Percentiles rank a stretch among this genome's conserved stretches.
Evolutionary conservation across 2,888 invertebrate genomes (phyloP).

Genomic region (Spilarctia lutea): DNA sequence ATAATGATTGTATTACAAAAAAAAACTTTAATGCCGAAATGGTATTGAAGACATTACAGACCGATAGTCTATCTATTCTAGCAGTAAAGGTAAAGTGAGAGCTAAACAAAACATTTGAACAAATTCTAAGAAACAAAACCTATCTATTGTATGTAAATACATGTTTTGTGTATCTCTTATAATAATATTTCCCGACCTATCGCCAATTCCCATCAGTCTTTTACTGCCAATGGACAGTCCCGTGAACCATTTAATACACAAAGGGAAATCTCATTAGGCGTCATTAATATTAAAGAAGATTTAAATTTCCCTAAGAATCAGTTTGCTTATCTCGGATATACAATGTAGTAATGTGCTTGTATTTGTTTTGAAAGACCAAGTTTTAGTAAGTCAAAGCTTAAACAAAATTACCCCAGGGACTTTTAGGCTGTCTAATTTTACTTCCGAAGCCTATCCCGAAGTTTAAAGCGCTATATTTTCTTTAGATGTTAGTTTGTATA

Average conservation of each 20-base stretch:
- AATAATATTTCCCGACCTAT: not conserved
- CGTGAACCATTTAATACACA: not conserved
- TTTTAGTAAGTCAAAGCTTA: conserved; percentile 41
- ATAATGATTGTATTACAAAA: too few species aligned
- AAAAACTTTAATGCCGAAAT: too few species aligned
- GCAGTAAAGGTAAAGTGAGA: not conserved
- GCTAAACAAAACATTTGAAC: not conserved
- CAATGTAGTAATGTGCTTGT: conserved; percentile 18
- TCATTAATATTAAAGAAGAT: not conserved
- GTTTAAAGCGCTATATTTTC: conserved; percentile 36
- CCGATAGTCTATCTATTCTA: too few species aligned
- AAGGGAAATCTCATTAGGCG: not conserved
- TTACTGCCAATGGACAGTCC: not conserved
- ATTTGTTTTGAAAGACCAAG: conserved; percentile 32
- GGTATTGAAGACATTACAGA: too few species aligned
- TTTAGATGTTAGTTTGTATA: conserved; percentile 30
- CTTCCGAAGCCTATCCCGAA: conserved; percentile 32
- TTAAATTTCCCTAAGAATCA: conserved; percentile 3
- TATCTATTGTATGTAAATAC: not conserved
- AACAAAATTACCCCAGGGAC: conserved; percentile 42
- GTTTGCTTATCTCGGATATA: not conserved
- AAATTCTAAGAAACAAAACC: not conserved
- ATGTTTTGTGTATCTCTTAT: not conserved
- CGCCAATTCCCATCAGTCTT: not conserved
- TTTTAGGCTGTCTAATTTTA: conserved; percentile 45